phyloP scores from a whole-genome alignment of 2,113 vertebrate species.

The Anser brachyrhynchus region DNA sequence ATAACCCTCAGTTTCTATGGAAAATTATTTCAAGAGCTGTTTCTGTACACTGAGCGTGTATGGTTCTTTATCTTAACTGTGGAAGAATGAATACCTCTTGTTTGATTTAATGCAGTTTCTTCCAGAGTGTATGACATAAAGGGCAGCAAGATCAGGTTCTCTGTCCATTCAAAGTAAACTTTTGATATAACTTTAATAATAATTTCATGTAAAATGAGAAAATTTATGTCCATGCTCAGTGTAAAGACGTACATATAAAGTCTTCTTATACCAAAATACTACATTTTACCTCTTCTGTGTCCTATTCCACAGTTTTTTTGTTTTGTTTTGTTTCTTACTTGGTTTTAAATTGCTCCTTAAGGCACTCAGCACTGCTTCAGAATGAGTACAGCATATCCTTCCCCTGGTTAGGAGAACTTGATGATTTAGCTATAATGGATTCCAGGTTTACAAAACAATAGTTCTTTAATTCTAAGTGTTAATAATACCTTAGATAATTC shows the following conservation, averaged over 20 bases:
- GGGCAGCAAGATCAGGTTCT: not conserved
- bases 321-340: not conserved
- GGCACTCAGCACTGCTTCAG: too few relatives aligned
- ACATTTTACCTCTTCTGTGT: not conserved
- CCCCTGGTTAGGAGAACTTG: rapidly evolving
- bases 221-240: not conserved
- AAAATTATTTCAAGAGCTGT: not conserved
- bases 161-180: not conserved
- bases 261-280: not conserved
- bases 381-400: not conserved
- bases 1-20: not conserved
- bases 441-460: not conserved
- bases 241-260: not conserved
- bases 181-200: not conserved
- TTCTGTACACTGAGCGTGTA: not conserved
- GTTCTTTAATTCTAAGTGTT: not conserved
- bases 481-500: not conserved
- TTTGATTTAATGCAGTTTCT: not conserved
- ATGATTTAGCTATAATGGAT: not conserved
- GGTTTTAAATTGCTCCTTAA: not conserved
- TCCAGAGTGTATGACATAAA: not conserved
- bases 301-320: too few relatives aligned
- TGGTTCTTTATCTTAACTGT: not conserved
- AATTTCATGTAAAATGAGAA: not conserved
- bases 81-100: not conserved